Evolutionary conservation across 2,888 invertebrate species (phyloP), one percentile per base, ranked within the genome.

Genomic region (Caenorhabditis uteleia): DNA sequence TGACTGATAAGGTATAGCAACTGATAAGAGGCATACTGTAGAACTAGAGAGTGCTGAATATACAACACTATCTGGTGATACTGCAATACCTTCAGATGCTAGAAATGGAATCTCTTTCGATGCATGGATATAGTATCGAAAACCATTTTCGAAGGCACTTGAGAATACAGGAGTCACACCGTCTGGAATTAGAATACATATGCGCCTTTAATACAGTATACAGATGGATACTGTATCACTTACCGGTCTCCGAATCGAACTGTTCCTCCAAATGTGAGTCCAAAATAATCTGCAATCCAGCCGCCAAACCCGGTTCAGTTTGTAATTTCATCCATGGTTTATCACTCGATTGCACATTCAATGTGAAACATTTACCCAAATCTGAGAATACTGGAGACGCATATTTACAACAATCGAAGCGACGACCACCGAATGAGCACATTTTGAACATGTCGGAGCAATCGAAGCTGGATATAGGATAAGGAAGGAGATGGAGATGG

Each of bases 101-200:
- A 80, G 38, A 36, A 74, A 75, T 16, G 78, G 76, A 16, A 77
- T 60, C 14, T 68, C 68, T 38, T 73, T 59, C n/a, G 61, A 58
- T 14, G 71, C 62, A 57, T 82, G 78, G 7, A 80, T 72, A 50
- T 71, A 82, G 51, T 71, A 82, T 31, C 79, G 68, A 55, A 78
- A 80, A 7, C 80, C 80, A 44, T 72, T 77, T 48, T 81, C 79
- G 55, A 77, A 75, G 20, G 71, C 69, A 51, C 74, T 74, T n/a
- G 74, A 51, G 46, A 77, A 77, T 2, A 72, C 68, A 7, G 73
- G 72, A 16, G 54, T 62, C 12, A 61, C 56, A 8, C 61, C 66
- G 27, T 69, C 67, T 10, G 46, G 23, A 21, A n/a, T n/a, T n/a
- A n/a, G n/a, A n/a, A n/a, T n/a, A n/a, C n/a, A n/a, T n/a, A n/a